Conservation (phyloP, 23 tunicate species). For the Trididemnum nubilum region DNA sequence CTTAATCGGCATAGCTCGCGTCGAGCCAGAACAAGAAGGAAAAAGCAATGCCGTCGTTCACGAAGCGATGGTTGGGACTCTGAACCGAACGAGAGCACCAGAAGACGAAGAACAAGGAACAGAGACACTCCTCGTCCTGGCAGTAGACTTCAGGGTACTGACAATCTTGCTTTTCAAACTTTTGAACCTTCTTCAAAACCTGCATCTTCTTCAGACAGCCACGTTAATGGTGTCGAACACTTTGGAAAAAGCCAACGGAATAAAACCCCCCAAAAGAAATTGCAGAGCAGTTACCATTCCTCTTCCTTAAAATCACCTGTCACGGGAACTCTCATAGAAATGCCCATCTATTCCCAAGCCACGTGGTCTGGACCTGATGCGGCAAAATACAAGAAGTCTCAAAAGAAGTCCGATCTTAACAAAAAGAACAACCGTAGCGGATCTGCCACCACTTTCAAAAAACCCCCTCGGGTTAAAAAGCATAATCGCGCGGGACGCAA, state of each 20-base stretch:
- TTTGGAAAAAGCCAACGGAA: not conserved
- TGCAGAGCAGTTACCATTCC: not conserved
- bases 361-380: conserved; percentile 70
- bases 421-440: not conserved
- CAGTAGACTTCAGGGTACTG: not conserved
- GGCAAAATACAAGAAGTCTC: not conserved
- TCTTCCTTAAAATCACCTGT: conserved; percentile 47
- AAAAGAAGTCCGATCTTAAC: no score
- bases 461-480: conserved; percentile 6
- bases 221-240: not conserved
- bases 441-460: not conserved
- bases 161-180: not conserved
- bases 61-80: conserved; percentile 61
- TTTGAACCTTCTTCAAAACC: not conserved
- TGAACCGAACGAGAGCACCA: conserved; percentile 26
- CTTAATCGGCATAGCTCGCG: conserved; percentile 4
- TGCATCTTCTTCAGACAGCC: not conserved
- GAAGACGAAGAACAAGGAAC: not conserved
- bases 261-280: not conserved
- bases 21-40: conserved; percentile 15
- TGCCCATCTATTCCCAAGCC: conserved; percentile 71
- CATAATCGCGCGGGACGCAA: conserved; percentile 8
- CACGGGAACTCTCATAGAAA: conserved; percentile 50
- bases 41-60: conserved; percentile 17
- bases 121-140: not conserved